Evolutionary conservation across 2,797 vertebrate species (phyloP).

Genomic region (Prunella strophiata): DNA sequence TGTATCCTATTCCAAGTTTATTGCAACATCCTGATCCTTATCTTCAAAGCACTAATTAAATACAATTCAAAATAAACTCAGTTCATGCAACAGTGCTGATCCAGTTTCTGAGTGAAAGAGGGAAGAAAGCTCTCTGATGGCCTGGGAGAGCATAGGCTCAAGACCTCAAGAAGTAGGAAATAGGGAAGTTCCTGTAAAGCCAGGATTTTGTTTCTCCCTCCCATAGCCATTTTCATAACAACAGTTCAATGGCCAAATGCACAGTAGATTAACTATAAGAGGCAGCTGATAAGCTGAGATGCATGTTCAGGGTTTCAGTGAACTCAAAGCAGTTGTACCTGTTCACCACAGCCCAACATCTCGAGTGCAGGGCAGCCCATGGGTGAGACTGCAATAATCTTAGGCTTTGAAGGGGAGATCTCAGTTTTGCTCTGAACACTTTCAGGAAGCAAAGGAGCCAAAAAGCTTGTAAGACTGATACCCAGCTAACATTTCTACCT

Average conservation of each 20-base stretch:
- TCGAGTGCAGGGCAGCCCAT: rapidly evolving
- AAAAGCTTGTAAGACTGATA: not conserved
- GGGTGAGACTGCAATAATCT: not conserved
- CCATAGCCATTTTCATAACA: not conserved
- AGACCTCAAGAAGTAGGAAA: not conserved
- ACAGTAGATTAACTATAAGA: not conserved
- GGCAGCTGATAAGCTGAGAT: not conserved
- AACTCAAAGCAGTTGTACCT: not conserved
- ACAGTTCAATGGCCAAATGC: not conserved
- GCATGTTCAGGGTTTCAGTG: not conserved
- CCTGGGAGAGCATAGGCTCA: not conserved
- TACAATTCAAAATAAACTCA: not conserved
- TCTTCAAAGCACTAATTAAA: slow-evolving; percentile 55
- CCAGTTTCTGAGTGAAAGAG: not conserved
- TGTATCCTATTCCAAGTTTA: slow-evolving; percentile 1
- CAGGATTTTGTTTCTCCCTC: not conserved
- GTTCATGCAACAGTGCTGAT: not conserved
- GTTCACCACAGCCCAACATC: not conserved
- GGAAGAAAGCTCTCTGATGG: not conserved
- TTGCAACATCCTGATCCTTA: slow-evolving; percentile 51
- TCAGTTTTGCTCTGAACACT: not conserved
- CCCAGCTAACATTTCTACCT: not conserved
- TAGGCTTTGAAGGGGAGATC: not conserved
- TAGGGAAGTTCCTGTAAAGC: not conserved
- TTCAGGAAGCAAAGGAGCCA: not conserved